Percentiles rank a stretch among this genome's conserved stretches.
Conservation (phyloP, 2,888 invertebrate species). For the Chrysodeixis includens region DNA sequence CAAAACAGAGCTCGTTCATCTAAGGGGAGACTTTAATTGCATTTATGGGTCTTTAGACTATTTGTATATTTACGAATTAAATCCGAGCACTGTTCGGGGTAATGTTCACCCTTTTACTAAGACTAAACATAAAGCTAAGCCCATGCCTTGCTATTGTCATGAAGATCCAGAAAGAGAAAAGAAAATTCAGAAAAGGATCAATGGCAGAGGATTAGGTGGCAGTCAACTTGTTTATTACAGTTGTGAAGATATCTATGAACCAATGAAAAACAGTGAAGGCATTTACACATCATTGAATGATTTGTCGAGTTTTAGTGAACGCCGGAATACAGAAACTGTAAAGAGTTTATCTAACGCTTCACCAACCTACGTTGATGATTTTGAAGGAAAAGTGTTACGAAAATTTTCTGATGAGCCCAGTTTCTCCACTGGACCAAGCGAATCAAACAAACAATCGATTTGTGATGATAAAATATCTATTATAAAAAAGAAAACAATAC, state of each 20-base stretch:
- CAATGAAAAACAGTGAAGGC: conserved; percentile 42
- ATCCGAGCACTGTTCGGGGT: conserved; percentile 61
- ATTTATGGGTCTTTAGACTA: conserved; percentile 64
- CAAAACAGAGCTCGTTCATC: conserved; percentile 64
- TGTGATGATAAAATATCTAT: conserved; percentile 45
- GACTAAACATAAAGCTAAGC: conserved; percentile 63
- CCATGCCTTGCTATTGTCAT: conserved; percentile 74
- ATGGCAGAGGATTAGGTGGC: conserved; percentile 23
- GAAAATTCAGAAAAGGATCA: conserved; percentile 40
- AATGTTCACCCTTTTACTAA: conserved; percentile 71
- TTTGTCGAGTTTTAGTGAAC: conserved; percentile 13
- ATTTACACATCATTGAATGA: conserved; percentile 44
- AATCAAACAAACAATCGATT: conserved; percentile 21
- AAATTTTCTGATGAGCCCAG: conserved; percentile 46
- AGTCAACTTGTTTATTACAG: conserved; percentile 67
- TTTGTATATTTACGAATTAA: conserved; percentile 70
- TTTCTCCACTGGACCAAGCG: conserved; percentile 16
- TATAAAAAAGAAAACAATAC: conserved; percentile 70
- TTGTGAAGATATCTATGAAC: conserved; percentile 62
- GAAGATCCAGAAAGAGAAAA: conserved; percentile 55
- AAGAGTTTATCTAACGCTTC: background rate
- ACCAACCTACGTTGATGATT: conserved; percentile 14
- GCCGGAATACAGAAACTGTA: background rate
- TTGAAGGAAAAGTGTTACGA: conserved; percentile 20
- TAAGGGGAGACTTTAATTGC: conserved; percentile 72